Base-by-base conservation (phyloP, 2,797 vertebrate species). In the Myripristis jacobus region DNA sequence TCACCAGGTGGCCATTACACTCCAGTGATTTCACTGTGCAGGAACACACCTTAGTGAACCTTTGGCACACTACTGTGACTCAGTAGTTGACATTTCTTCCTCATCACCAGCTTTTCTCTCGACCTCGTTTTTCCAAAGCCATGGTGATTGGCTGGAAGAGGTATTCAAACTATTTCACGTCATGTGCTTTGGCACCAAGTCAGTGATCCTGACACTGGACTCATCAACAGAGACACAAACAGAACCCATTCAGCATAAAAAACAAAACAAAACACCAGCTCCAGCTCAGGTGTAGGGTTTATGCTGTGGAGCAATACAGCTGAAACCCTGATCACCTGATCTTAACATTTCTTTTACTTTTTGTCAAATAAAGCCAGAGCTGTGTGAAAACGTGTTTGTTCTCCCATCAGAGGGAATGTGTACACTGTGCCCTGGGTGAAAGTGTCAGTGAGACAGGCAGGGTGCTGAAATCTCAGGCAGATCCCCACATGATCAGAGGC, bases 401-500 rank as follows among this genome's bases (percentile, higher is more conserved):
- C n/a, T 48, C 55, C 18, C 7, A n/a, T 12, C 25, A 29, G 29
- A 79, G 6, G 19, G 6, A 12, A 1, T 8, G 44, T 15, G 2
- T n/a, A 22, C 12, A 22, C 15, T 36, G 34, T 15, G 25, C 3
- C 22, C 21, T 31, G 18, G 68, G 11, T 9, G 51, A 53, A 69
- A 51, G 4, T 56, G 54, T 64, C 1, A 21, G 2, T 15, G n/a
- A 48, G 36, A 19, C 16, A 5, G 18, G 21, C 7, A 61, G 11
- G 18, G 22, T 51, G 16, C 43, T 43, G 43, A 43, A 3, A 12
- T 61, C n/a, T 11, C 46, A 56, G 60, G 66, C 70, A 64, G 9
- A 70, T 71, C 50, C 15, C 9, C 29, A 63, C 53, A 65, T 34
- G 70, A 68, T 21, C 12, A 47, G 16, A 11, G 18, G 55, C 27